phyloP scores from a whole-genome alignment of 2,797 vertebrate genomes.

The Sylvia borin region DNA sequence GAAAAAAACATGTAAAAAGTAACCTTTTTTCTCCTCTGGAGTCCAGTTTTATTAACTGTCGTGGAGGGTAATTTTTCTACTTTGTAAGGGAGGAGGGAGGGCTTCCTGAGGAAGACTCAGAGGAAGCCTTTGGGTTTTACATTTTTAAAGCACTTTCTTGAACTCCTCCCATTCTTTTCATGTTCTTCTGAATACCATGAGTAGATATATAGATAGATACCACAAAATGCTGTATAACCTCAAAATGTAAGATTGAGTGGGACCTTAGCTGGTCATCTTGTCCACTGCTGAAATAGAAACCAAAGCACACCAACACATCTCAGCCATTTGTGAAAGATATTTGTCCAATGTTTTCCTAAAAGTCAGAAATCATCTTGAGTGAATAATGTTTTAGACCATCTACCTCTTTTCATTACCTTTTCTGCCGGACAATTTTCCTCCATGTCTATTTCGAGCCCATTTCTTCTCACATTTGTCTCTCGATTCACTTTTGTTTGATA shows the following conservation, averaged over 20 bases:
- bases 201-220: not conserved
- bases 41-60: not conserved
- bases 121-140: not conserved
- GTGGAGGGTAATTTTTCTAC: not conserved
- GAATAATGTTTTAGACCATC: not conserved
- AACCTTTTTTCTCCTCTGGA: not conserved
- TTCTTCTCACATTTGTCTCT: not conserved
- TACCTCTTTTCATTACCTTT: not conserved
- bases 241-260: not conserved
- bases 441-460: not conserved
- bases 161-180: not conserved
- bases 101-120: not conserved
- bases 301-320: not conserved
- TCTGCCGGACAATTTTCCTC: not conserved
- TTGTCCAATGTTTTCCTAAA: not conserved
- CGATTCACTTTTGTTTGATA: not conserved
- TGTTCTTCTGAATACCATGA: not conserved
- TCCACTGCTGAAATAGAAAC: not conserved
- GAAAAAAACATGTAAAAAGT: not conserved
- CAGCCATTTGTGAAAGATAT: not conserved
- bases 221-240: not conserved
- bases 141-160: not conserved
- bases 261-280: not conserved
- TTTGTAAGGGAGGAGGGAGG: not conserved
- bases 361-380: not conserved